Base-by-base conservation (phyloP, 1,140 invertebrate genomes). In the Zelostemma sp. region DNA sequence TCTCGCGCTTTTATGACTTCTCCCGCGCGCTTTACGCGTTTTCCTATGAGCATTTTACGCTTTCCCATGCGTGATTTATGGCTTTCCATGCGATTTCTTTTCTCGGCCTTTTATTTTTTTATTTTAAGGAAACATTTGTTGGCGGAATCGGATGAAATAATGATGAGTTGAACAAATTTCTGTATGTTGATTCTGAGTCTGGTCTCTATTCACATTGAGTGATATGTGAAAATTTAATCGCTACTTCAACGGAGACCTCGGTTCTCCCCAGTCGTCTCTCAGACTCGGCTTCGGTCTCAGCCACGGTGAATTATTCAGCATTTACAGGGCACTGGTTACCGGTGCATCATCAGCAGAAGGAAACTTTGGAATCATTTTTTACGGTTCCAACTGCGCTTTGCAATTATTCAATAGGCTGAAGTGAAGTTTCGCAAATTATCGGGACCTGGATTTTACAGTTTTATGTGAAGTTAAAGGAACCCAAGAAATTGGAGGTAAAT, bases 231-330 rank as follows among this genome's bases (percentile, higher is more conserved):
- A 85, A 85, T 85, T 85, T 85, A 75, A 85, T 79, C 73, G 76
- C 78, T 79, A 77, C 82, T 85, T 83, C 75, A 84, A 76, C 80
- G 76, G 73, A 74, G 74, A 71, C 72, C 70, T 72, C 50, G 62
- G 57, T 68, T 63, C 69, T 59, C 73, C 73, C 75, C 57, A 67
- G 68, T 63, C 73, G 73, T 73, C 76, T 73, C 71, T 80, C 73
- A 75, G 62, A 77, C 75, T 76, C 71, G 67, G 16, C 80, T 68
- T 67, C 72, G 68, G 74, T 78, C 79, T 80, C 80, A 79, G 79
- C 78, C 81, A 76, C 61, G 74, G 78, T 85, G 80, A 85, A 85
- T 85, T 83, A 85, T 85, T 85, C 81, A 85, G 78, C 74, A 72
- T 65, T 80, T 77, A 80, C 76, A n/a, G n/a, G n/a, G n/a, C n/a